phyloP scores from a whole-genome alignment of 2,888 invertebrate genomes.

The Bhutanitis thaidina region DNA sequence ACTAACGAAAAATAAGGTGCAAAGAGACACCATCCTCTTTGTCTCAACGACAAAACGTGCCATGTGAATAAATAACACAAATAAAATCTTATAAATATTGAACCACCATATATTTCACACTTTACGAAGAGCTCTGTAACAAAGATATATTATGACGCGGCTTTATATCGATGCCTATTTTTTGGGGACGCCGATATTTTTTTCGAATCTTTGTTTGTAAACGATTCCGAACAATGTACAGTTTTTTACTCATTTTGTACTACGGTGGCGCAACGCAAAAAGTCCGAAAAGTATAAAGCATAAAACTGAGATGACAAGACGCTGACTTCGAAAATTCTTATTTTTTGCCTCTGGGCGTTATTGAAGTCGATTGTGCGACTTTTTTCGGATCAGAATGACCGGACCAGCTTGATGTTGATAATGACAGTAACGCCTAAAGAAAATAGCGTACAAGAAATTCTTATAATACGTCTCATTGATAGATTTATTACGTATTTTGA shows the following conservation, averaged over 20 bases:
- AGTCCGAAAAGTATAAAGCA: constrained; percentile 30
- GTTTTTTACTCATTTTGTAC: constrained; percentile 42
- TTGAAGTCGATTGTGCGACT: constrained; percentile 28
- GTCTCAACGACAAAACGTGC: constrained; percentile 34
- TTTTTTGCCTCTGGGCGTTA: constrained; percentile 21
- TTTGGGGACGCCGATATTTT: constrained; percentile 50
- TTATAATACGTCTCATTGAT: too few species aligned
- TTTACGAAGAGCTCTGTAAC: constrained; percentile 58
- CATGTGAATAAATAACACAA: constrained; percentile 74
- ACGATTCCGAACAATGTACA: constrained; percentile 58
- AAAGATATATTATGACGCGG: constrained; percentile 71
- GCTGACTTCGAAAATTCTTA: constrained; percentile 19
- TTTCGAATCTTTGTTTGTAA: constrained; percentile 69
- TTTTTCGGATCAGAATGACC: constrained; percentile 24
- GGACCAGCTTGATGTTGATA: constrained; percentile 6
- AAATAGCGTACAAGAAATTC: too few species aligned
- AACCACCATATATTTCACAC: constrained; percentile 76
- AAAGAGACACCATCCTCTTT: constrained; percentile 40
- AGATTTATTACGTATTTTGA: too few species aligned
- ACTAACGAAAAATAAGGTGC: constrained; percentile 69
- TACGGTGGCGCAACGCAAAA: constrained; percentile 33
- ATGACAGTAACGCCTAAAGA: constrained; percentile 27
- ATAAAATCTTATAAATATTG: constrained; percentile 76
- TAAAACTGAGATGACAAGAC: constrained; percentile 39
- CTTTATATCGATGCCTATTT: constrained; percentile 53